Percentiles rank a stretch among this genome's conserved stretches.
These are phyloP conservation scores for Ophion obscuratus DNA, from an alignment of 2,888 invertebrate genomes.

Conservation along the genomic window DNA sequence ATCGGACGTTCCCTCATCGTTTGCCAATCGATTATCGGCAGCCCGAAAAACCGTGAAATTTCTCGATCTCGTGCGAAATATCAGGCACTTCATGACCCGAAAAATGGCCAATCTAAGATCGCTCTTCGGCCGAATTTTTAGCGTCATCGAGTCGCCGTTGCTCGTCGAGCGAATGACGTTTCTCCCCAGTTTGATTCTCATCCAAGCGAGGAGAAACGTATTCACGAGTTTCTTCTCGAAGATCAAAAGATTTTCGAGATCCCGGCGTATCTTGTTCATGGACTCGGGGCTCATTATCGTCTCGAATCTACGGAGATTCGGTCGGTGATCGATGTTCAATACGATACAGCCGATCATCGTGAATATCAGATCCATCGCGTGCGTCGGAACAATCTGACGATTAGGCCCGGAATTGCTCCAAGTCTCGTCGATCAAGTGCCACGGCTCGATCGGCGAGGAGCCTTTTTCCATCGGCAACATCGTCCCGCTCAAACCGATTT, in stretches of 20 bases:
- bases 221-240: conserved; percentile 64
- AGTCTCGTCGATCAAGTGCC: conserved; percentile 33
- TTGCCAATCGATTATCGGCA: not conserved
- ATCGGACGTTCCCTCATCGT: not conserved
- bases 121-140: conserved; percentile 33
- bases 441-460: conserved; percentile 27
- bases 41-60: conserved; percentile 1
- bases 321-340: conserved; percentile 60
- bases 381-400: conserved; percentile 32
- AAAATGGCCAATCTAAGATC: conserved; percentile 40
- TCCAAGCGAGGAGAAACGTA: conserved; percentile 51
- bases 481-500: conserved; percentile 37
- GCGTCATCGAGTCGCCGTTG: not conserved
- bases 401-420: conserved; percentile 3
- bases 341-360: conserved; percentile 66
- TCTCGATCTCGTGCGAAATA: conserved; percentile 48
- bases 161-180: not conserved
- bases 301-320: conserved; percentile 29
- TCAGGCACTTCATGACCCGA: conserved; percentile 51
- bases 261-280: conserved; percentile 54
- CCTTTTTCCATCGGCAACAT: conserved; percentile 49
- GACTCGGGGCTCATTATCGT: conserved; percentile 37
- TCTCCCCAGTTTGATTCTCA: conserved; percentile 40
- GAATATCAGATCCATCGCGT: conserved; percentile 63
- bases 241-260: conserved; percentile 65